A percentile compares a stretch with the other conserved stretches of the same genome.
Conservation (phyloP, 2,113 vertebrate genomes). For the Trogon surrucura region DNA sequence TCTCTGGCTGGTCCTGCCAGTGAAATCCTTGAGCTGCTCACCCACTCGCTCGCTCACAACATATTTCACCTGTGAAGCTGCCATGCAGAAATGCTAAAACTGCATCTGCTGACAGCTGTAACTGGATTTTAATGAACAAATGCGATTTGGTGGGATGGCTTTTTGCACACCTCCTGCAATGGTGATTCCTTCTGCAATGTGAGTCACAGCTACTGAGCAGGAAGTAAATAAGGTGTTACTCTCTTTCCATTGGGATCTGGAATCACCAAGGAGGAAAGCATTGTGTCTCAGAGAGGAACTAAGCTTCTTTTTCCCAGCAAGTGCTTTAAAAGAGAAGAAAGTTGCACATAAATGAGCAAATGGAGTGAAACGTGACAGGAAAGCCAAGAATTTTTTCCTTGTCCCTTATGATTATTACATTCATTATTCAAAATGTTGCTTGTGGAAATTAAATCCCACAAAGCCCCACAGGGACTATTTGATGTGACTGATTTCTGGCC, state of each 20-base stretch:
- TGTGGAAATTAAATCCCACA: neutral
- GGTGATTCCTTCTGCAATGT: neutral
- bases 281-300: neutral
- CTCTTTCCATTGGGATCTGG: neutral
- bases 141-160: neutral
- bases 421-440: neutral
- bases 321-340: neutral
- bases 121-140: neutral
- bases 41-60: neutral
- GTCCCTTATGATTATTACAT: neutral
- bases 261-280: neutral
- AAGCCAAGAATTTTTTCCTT: neutral
- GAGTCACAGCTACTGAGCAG: neutral
- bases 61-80: neutral
- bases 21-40: neutral
- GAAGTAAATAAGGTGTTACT: neutral
- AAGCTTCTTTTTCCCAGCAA: neutral
- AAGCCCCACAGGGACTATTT: neutral
- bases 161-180: neutral
- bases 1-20: neutral
- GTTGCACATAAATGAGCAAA: neutral
- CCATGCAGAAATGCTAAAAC: neutral
- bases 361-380: neutral
- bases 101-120: neutral
- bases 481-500: neutral